These are phyloP conservation scores for Ametastegia equiseti DNA, from an alignment of 2,888 invertebrate genomes.

Conservation along the genomic window DNA sequence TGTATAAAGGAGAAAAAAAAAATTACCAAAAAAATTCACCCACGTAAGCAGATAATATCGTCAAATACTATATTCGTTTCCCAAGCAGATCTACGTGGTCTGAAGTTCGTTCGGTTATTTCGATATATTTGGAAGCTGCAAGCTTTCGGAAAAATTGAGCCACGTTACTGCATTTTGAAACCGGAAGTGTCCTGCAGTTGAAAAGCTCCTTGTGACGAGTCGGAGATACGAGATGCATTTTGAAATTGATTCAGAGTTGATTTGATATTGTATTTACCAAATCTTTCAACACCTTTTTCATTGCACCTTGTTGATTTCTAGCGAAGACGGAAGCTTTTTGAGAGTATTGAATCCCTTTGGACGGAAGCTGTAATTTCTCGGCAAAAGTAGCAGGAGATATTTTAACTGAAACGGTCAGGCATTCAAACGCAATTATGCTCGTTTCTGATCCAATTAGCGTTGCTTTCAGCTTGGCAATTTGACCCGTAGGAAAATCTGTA, in stretches of 20 bases:
- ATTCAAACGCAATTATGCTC: constrained; percentile 11
- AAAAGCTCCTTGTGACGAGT: too few species aligned
- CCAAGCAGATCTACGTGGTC: not conserved
- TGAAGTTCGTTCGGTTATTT: not conserved
- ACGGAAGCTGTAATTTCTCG: not conserved
- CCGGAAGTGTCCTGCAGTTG: too few species aligned
- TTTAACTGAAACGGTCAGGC: not conserved
- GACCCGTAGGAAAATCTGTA: not conserved
- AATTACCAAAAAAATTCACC: not conserved
- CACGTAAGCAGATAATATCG: not conserved
- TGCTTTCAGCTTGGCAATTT: not conserved
- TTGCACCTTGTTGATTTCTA: too few species aligned
- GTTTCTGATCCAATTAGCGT: constrained; percentile 19
- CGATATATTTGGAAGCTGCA: not conserved
- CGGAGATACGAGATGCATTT: too few species aligned
- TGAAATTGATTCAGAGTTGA: too few species aligned
- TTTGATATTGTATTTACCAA: too few species aligned
- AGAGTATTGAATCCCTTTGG: too few species aligned
- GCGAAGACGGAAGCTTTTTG: too few species aligned
- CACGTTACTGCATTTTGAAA: too few species aligned
- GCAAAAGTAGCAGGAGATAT: not conserved
- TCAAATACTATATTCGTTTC: not conserved
- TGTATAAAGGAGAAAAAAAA: not conserved
- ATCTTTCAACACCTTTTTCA: too few species aligned
- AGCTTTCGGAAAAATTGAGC: not conserved